Evolutionary conservation across 2,797 vertebrate genomes (phyloP).

Genomic region (Sphenodon punctatus): DNA sequence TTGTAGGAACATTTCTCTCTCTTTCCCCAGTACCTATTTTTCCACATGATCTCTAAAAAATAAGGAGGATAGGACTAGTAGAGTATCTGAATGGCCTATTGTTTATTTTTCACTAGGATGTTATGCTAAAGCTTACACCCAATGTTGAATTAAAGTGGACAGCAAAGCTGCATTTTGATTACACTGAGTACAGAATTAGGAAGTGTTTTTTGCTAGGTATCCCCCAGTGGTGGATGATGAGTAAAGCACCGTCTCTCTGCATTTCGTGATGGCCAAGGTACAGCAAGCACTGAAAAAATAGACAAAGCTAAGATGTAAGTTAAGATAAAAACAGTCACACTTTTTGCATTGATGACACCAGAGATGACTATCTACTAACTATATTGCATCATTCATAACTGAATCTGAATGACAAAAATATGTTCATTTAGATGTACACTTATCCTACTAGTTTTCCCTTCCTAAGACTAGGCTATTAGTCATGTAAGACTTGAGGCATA

Average conservation of each 20-base stretch:
- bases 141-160: not conserved
- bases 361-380: constrained; percentile 40
- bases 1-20: not conserved
- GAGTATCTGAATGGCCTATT: not conserved
- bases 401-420: constrained; percentile 37
- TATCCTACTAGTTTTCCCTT: constrained; percentile 29
- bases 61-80: not conserved
- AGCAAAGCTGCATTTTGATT: constrained; percentile 25
- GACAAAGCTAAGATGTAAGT: not conserved
- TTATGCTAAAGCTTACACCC: constrained; percentile 12
- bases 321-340: constrained; percentile 9
- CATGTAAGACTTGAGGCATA: constrained; percentile 18
- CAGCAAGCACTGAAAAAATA: not conserved
- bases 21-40: not conserved
- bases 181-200: constrained; percentile 4
- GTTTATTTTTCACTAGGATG: not conserved
- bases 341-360: not conserved
- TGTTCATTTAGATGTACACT: not conserved
- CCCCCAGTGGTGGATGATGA: not conserved
- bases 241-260: not conserved
- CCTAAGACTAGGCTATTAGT: constrained; percentile 30
- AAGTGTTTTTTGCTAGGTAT: constrained; percentile 18
- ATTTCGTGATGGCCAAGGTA: not conserved
- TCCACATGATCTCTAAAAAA: not conserved
- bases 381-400: constrained; percentile 45